Percentiles rank a stretch among this genome's conserved stretches.
Conservation (phyloP, 2,888 invertebrate species). For the Lymantria monacha region DNA sequence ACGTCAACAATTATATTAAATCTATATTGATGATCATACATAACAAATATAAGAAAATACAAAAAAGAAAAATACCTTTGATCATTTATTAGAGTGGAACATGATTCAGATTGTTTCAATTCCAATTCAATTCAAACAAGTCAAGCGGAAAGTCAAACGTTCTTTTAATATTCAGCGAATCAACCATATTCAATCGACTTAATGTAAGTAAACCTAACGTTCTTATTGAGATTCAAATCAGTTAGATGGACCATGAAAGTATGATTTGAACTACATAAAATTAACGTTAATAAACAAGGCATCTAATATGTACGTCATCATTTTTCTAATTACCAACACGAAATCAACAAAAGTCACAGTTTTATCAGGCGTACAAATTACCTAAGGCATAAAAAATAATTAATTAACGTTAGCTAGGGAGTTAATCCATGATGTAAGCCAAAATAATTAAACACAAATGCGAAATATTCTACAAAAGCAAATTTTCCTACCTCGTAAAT, state of each 20-base stretch:
- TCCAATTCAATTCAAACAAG: background rate
- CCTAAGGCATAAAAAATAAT: slow-evolving; percentile 25
- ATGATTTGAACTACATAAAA: too few species aligned
- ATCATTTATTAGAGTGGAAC: too few species aligned
- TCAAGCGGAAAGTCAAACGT: background rate
- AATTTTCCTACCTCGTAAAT: slow-evolving; percentile 6
- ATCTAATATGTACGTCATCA: background rate
- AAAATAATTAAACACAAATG: slow-evolving; percentile 29
- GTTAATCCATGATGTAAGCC: slow-evolving; percentile 20
- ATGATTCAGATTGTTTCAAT: background rate
- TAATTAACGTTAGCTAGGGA: slow-evolving; percentile 16
- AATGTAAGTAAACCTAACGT: background rate
- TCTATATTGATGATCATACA: too few species aligned
- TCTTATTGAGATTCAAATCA: background rate
- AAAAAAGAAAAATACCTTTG: too few species aligned
- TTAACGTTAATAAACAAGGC: background rate
- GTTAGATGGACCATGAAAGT: background rate
- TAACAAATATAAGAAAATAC: too few species aligned
- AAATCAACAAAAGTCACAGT: slow-evolving; percentile 5
- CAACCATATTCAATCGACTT: slow-evolving; percentile 3
- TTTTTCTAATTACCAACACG: background rate
- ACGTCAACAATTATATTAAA: too few species aligned
- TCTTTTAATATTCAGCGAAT: slow-evolving; percentile 4
- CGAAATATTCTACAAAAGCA: slow-evolving; percentile 10
- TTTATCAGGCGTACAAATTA: slow-evolving; percentile 8